phyloP scores from a whole-genome alignment of 1,140 invertebrate species.

The Trichonephila inaurata region DNA sequence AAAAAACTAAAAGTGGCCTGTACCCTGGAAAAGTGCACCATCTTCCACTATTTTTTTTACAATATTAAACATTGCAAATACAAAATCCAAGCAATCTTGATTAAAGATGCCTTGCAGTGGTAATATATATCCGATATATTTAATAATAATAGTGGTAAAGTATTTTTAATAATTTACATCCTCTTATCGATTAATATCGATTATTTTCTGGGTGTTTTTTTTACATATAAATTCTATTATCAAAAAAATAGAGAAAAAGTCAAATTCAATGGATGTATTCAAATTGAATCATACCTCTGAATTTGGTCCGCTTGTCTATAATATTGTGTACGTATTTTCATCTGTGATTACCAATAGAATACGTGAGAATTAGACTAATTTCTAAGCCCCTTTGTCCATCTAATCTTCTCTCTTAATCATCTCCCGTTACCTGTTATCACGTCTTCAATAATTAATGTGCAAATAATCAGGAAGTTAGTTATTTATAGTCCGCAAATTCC shows the following conservation, averaged over 20 bases:
- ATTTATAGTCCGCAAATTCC: constrained; percentile 13
- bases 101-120: too few relatives aligned
- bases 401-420: constrained; percentile 39
- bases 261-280: neutral
- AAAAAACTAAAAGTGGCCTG: too few relatives aligned
- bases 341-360: neutral
- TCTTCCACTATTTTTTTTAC: too few relatives aligned
- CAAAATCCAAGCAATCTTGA: too few relatives aligned
- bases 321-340: neutral
- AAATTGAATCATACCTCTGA: neutral
- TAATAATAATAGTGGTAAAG: too few relatives aligned
- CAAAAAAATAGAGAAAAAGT: neutral
- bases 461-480: constrained; percentile 54
- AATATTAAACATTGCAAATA: too few relatives aligned
- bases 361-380: neutral
- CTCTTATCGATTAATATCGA: neutral
- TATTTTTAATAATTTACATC: neutral
- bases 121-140: too few relatives aligned
- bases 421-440: constrained; percentile 31
- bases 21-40: too few relatives aligned
- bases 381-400: neutral
- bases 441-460: constrained; percentile 43
- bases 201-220: neutral
- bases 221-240: neutral
- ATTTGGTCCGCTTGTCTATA: neutral